Base-by-base conservation (phyloP, 2,888 invertebrate species). In the Drosophila prostipennis region DNA sequence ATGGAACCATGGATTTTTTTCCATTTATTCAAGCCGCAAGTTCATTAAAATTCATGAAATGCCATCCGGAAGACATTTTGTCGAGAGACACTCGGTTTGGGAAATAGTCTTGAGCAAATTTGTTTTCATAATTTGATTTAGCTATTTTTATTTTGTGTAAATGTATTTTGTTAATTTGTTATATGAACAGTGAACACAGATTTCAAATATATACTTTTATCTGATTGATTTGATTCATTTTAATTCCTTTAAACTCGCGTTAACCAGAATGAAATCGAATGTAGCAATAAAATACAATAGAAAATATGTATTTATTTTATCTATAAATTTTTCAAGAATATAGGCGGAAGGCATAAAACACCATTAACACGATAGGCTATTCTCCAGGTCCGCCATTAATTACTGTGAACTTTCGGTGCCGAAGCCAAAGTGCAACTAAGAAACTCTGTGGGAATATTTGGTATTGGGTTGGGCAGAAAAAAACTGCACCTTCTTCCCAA, bases 1-100 rank as follows among this genome's bases (percentile, higher is more conserved):
- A 29, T 29, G 7, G 3, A 29, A 29, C 29, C 7, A 29, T 29
- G 6, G 6, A 7, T 29, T 29, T 29, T 26, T 29, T 29, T 29
- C 7, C 29, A 7, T 7, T 29, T 29, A 29, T 29, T 29, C 29
- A 29, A 14, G n/a, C 13, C 37, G 3, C 37, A 37, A 37, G 37
- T n/a, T 37, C 55, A 39, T 57, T 57, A 29, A 55, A 57, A 57
- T 57, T 39, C 57, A 57, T 54, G 55, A 57, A 57, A 54, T 29
- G 56, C 56, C 16, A 53, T 16, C 16, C 54, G 56, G 57, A 37
- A 54, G 37, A 54, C 2, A 39, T 4, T 40, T 19, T 29, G 6
- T 29, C 29, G 7, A 29, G 29, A 29, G 29, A 29, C 29, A 29
- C 29, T 29, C 6, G 42, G 42, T 14, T 34, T 13, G 4, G 36